Evolutionary conservation across 1,140 invertebrate species (phyloP), one percentile per base, ranked within the genome.

Genomic region (Coenobita brevimanus): DNA sequence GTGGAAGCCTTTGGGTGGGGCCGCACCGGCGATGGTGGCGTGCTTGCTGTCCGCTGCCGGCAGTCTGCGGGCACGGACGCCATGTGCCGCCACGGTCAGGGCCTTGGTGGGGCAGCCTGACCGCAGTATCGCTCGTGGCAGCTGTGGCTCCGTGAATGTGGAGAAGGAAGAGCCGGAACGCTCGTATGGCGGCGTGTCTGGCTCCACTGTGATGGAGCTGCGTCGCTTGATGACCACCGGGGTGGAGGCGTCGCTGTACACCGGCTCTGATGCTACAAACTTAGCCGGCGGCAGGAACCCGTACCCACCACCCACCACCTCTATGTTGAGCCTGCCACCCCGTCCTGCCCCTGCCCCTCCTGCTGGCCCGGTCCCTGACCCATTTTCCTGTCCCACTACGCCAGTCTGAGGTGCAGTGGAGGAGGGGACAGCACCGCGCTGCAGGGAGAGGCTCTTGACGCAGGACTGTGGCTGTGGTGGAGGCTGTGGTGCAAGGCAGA

Each of bases 171-270:
- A 88, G 24, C 86, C 87, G 13, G 90, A 89, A 24, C 90, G 83
- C 71, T 90, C 90, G 69, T 90, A 90, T 21, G 90, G 90, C 10
- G 90, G 90, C 15, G 90, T 90, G 78, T 90, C 90, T 3, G 90
- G 90, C 67, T 90, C 90, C 27, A 90, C 87, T 2, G 90, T 90
- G 21, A 90, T 85, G 8, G 90, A 90, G 50, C 90, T 90, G 15
- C 90, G 86, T 71, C 90, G 71, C 69, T 88, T 88, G 71, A 90
- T 90, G 30, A 87, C 90, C 36, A 90, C 88, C 1, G 90, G 90
- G 57, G 90, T 90, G 62, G 90, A 90, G 54, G 90, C 90, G 60
- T 90, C 90, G 43, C 90, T 90, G 83, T 90, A 90, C 27, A 90
- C 88, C 27, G 90, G 90, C 83, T 90, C 90, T 1, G 90, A 90